Base-by-base conservation (phyloP, 2,797 vertebrate genomes). In the Tragopan temminckii region DNA sequence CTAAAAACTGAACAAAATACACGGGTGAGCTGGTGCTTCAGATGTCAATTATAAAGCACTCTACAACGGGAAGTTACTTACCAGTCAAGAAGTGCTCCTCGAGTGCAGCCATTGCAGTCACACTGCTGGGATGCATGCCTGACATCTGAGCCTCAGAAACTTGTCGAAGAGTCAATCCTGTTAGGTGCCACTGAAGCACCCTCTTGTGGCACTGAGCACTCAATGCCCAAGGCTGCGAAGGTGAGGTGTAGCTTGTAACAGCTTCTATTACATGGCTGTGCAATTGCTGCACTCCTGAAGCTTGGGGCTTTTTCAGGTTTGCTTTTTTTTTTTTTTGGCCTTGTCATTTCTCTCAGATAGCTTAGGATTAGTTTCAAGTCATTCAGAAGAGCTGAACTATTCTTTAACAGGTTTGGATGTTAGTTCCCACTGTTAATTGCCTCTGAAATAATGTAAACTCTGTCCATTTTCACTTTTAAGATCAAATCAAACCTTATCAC, bases 121-220 rank as follows among this genome's bases (percentile, higher is more conserved):
- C 77, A 15, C 9, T 48, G 89, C 80, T 33, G 88, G 88, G 66
- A 86, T 31, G 79, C 33, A 11, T 10, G 85, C 69, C 82, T 62
- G 90, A 40, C 91, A 95, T 14, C 85, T 80, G 61, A 82, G 90
- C 93, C 89, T 81, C 67, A 16, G 69, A 36, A 76, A 24, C 85
- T 70, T 5, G 88, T 11, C 16, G 76, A 20, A 38, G 53, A 89
- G 76, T 11, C 70, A 55, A 7, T 89, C 74, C 69, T 8, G 57
- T 29, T 5, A 64, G 76, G 80, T 77, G 93, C 87, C 92, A 70
- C 74, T 77, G 43, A 96, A 95, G 93, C 96, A 90, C 91, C 97
- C 93, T 96, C 94, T 94, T 53, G 86, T 88, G 91, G 92, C 94
- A 95, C 94, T 8, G 21, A 76, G 11, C 42, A 45, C 42, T 69